phyloP scores from a whole-genome alignment of 1,140 invertebrate species.

The Nephotettix cincticeps region DNA sequence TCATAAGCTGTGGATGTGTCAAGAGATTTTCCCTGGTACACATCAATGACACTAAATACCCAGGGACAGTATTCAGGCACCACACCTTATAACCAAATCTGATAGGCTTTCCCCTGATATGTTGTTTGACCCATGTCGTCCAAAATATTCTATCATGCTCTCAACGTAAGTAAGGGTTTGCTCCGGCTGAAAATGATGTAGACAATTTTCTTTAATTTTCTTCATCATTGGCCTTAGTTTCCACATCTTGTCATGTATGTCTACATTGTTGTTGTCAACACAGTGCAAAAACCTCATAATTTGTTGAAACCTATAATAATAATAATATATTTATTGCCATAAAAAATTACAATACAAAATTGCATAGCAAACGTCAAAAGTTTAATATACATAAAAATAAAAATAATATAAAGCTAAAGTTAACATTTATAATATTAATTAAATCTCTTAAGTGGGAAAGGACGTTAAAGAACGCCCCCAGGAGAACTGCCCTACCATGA shows the following conservation, averaged over 20 bases:
- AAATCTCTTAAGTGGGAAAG: no score
- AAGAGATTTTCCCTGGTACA: slow-evolving; percentile 30
- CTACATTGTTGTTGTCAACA: slow-evolving; percentile 28
- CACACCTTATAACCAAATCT: slow-evolving; percentile 33
- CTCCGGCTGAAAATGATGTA: slow-evolving; percentile 38
- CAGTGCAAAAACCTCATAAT: slow-evolving; percentile 30
- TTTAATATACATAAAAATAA: no score
- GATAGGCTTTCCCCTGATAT: slow-evolving; percentile 39
- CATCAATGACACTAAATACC: slow-evolving; percentile 32
- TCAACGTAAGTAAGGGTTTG: slow-evolving; percentile 41
- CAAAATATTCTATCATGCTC: slow-evolving; percentile 39
- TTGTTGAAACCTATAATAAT: slow-evolving; percentile 32
- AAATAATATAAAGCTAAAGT: no score
- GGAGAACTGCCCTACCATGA: no score
- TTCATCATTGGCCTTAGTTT: slow-evolving; percentile 32
- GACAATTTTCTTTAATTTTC: slow-evolving; percentile 30
- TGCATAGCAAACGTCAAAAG: no score
- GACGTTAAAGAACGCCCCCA: no score
- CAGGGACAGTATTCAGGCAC: slow-evolving; percentile 23
- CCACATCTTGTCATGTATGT: slow-evolving; percentile 29
- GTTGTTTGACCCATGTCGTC: slow-evolving; percentile 41
- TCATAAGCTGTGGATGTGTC: slow-evolving; percentile 34
- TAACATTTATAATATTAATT: no score
- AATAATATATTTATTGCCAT: no score
- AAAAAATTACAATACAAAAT: no score